Percentiles rank a stretch among this genome's conserved stretches.
Evolutionary conservation across 2,888 invertebrate species (phyloP).

Genomic region (Sarcophaga carnaria): DNA sequence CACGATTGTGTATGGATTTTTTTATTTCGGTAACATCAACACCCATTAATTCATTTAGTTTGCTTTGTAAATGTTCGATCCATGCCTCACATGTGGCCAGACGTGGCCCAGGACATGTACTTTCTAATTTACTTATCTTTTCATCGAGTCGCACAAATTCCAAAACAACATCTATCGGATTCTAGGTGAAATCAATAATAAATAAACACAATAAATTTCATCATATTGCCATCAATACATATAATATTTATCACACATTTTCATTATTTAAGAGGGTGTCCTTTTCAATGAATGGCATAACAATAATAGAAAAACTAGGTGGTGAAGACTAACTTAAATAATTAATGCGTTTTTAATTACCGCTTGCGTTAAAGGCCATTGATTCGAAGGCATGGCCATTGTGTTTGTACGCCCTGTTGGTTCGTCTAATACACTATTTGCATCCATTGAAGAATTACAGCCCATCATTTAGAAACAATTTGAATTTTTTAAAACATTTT

Average conservation of each 20-base stretch:
- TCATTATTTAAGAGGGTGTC: background rate
- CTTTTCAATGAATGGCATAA: background rate
- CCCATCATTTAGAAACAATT: slow-evolving; percentile 73
- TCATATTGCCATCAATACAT: too few species aligned
- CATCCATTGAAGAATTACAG: slow-evolving; percentile 78
- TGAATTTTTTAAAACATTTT: slow-evolving; percentile 24
- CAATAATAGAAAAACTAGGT: background rate
- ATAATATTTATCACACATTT: background rate
- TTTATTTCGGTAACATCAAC: slow-evolving; percentile 68
- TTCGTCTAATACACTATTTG: slow-evolving; percentile 72
- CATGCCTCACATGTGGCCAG: slow-evolving; percentile 81
- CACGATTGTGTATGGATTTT: slow-evolving; percentile 12
- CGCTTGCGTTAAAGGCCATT: slow-evolving; percentile 65
- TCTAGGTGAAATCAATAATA: slow-evolving; percentile 43
- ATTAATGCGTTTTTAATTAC: slow-evolving; percentile 54
- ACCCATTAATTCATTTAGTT: slow-evolving; percentile 75
- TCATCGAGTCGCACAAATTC: slow-evolving; percentile 80
- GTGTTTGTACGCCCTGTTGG: slow-evolving; percentile 53
- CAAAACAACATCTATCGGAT: slow-evolving; percentile 73
- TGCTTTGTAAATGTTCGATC: slow-evolving; percentile 79
- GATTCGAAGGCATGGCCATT: slow-evolving; percentile 41
- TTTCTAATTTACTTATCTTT: slow-evolving; percentile 78
- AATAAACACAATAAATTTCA: background rate
- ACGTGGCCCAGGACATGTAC: slow-evolving; percentile 79
- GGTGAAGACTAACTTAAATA: background rate